Base-by-base conservation (phyloP, 2,888 invertebrate species). In the Elysia crispata region DNA sequence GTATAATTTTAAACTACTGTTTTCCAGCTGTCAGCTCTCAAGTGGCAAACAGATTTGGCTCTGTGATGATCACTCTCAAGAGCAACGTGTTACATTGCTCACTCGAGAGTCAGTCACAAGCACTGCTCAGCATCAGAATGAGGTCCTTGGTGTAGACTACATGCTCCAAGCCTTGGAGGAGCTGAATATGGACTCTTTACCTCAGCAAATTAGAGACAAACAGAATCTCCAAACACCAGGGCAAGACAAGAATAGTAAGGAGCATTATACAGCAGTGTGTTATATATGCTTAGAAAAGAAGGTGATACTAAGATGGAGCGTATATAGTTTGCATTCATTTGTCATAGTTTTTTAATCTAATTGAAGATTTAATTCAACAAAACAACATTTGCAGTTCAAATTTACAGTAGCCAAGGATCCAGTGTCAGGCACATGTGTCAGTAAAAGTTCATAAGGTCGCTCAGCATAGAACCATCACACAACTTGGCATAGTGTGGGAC, bases 21-120 rank as follows among this genome's bases (percentile, higher is more conserved):
- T 76, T 8, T 80, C n/a, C 81, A 89, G 89, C 67, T 90, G 89
- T 64, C 86, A 86, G 49, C 82, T 89, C 30, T 86, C 89, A 3
- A 89, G 87, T 84, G 90, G 90, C 0, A 89, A 88, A 81, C 85
- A 85, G 49, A 86, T 86, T 23, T 89, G 90, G 90, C 80, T 90
- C 74, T 90, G 90, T 85, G 85, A 88, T 31, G 82, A 86, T 54
- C 89, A 90, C 77, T 85, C 84, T 28, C 84, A 83, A 28, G 76
- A 83, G 8, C 86, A 85, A 84, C 85, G 87, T 64, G 89, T 89
- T 23, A 87, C 87, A 6, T 84, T 89, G 11, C 82, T 89, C 20
- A 84, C 85, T 33, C 84, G 84, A 11, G 86, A 86, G 23, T 86
- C 86, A 33, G 82, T 80, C 6, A 82, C 81, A 1, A 76, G 83